phyloP scores from a whole-genome alignment of 2,797 vertebrate genomes.

The Xerus rutilus region DNA sequence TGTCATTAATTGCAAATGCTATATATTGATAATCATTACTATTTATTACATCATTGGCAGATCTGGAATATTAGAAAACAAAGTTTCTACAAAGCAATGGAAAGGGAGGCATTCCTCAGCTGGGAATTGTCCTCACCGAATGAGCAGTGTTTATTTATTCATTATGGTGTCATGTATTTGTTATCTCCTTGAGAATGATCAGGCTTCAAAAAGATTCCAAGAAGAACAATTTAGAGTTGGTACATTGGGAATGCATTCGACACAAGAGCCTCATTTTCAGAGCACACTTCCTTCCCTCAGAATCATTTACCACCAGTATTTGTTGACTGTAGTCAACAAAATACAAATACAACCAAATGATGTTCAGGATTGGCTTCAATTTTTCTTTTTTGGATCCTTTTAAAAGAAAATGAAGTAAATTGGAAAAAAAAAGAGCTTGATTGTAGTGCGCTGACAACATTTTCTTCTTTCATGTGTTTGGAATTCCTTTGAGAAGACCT shows the following conservation, averaged over 20 bases:
- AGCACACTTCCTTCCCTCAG: not conserved
- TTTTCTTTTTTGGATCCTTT: not conserved
- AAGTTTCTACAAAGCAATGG: not conserved
- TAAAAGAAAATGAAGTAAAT: not conserved
- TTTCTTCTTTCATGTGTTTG: constrained; percentile 55
- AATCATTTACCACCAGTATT: not conserved
- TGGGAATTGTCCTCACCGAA: not conserved
- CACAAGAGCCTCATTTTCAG: not conserved
- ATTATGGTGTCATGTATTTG: not conserved
- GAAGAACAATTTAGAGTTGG: not conserved
- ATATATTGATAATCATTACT: not conserved
- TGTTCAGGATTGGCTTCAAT: not conserved
- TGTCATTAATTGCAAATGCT: not conserved
- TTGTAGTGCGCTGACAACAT: not conserved
- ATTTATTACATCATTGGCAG: not conserved
- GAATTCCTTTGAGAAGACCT: constrained; percentile 26
- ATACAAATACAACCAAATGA: not conserved
- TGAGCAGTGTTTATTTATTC: not conserved
- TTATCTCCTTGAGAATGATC: not conserved
- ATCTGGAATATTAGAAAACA: constrained; percentile 21
- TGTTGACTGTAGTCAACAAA: not conserved
- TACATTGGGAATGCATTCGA: not conserved
- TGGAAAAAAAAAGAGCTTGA: constrained; percentile 36
- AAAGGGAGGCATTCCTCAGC: not conserved
- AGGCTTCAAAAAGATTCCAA: not conserved